Conservation (phyloP, 2,888 invertebrate species). For the Dione vanillae region DNA sequence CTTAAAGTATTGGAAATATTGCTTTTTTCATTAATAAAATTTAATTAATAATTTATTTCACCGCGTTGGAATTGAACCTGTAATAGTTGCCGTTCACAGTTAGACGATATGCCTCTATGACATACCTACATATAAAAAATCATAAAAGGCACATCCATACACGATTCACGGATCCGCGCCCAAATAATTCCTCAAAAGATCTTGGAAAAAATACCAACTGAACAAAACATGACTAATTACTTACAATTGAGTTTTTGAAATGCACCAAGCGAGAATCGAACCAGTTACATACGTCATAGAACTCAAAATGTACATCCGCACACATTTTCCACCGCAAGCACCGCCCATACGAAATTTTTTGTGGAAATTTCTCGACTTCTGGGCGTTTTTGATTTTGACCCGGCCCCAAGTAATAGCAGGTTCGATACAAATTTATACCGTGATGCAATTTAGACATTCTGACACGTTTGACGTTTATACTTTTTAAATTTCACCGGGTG, state of each 20-base stretch:
- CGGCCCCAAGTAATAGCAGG: conserved; percentile 42
- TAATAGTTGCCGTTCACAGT: background rate
- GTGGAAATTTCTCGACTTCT: conserved; percentile 39
- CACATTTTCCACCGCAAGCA: conserved; percentile 9
- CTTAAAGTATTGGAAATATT: too few species aligned
- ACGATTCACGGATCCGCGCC: conserved; percentile 10
- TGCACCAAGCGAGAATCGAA: conserved; percentile 27
- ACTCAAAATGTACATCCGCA: background rate
- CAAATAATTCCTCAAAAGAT: conserved; percentile 49
- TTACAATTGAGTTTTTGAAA: conserved; percentile 51
- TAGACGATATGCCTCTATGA: too few species aligned
- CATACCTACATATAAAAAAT: background rate
- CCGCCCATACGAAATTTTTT: conserved; percentile 40
- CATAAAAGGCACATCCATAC: conserved; percentile 34
- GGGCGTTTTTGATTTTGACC: conserved; percentile 40
- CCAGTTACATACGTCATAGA: background rate
- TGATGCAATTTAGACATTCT: conserved; percentile 30
- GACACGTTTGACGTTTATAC: conserved; percentile 20
- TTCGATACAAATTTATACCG: conserved; percentile 37
- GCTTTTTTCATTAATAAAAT: too few species aligned
- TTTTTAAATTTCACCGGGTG: conserved; percentile 1
- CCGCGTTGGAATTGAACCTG: too few species aligned
- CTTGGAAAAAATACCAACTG: conserved; percentile 55
- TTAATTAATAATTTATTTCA: too few species aligned
- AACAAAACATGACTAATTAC: conserved; percentile 64